Evolutionary conservation across 2,888 invertebrate genomes (phyloP).

Genomic region (Geophilus truncorum): DNA sequence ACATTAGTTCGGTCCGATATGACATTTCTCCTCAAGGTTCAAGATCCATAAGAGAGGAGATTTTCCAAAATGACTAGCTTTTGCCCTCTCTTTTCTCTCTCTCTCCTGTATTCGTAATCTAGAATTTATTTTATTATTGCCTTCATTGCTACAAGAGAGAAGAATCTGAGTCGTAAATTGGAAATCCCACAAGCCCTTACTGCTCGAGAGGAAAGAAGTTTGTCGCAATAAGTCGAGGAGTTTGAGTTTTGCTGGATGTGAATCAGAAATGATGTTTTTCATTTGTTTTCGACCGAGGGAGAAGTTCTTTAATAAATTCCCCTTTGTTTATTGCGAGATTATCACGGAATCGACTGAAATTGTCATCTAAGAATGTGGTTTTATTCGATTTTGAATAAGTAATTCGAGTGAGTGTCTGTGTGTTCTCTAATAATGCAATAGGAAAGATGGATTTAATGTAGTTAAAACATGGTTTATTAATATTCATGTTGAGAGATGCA

Average conservation of each 20-base stretch:
- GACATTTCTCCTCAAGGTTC: background rate
- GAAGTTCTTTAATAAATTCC: background rate
- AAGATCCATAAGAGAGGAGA: background rate
- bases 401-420: too few relatives aligned
- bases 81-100: background rate
- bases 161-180: constrained; percentile 10
- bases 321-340: too few relatives aligned
- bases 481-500: background rate
- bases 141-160: background rate
- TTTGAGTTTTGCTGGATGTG: background rate
- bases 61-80: constrained; percentile 4
- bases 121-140: constrained; percentile 10
- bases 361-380: too few relatives aligned
- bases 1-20: constrained; percentile 10
- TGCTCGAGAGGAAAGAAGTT: background rate
- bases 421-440: too few relatives aligned
- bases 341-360: too few relatives aligned
- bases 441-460: background rate
- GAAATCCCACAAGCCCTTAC: background rate
- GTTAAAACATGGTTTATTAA: background rate
- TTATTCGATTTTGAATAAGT: too few relatives aligned
- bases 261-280: background rate
- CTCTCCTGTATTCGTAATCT: constrained; percentile 10
- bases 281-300: background rate
- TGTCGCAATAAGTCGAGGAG: background rate